phyloP scores from a whole-genome alignment of 2,888 invertebrate species.

The Rhabditoides inermis region DNA sequence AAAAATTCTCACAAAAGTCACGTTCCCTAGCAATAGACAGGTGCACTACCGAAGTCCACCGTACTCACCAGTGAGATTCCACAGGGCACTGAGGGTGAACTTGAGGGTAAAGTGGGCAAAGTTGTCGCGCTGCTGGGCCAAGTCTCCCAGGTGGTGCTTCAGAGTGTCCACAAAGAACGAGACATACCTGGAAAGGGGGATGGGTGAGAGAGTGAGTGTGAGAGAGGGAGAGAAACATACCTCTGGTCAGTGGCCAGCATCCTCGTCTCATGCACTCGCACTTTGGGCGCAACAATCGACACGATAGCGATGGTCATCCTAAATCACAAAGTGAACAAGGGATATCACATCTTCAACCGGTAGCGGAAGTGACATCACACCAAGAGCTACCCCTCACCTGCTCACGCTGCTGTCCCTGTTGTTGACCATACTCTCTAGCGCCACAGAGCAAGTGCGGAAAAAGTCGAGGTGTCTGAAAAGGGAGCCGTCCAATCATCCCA shows the following conservation, averaged over 20 bases:
- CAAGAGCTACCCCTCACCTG: constrained; percentile 15
- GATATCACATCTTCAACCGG: not conserved
- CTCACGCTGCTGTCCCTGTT: constrained; percentile 31
- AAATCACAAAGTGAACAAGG: constrained; percentile 37
- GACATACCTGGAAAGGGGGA: too few species aligned
- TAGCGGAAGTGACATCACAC: not conserved
- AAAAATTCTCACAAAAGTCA: not conserved
- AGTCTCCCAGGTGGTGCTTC: constrained; percentile 57
- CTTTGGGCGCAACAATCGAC: constrained; percentile 64
- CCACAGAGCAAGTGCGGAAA: constrained; percentile 65
- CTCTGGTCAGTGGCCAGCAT: constrained; percentile 63
- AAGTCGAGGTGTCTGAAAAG: constrained; percentile 60
- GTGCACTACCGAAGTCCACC: not conserved
- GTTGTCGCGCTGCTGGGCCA: too few species aligned
- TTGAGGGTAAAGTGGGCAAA: constrained; percentile 62
- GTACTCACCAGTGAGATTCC: constrained; percentile 66
- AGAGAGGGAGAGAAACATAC: too few species aligned
- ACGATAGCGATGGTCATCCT: constrained; percentile 74
- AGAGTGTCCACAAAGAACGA: constrained; percentile 63
- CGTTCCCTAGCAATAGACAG: not conserved
- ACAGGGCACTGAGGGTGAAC: constrained; percentile 69
- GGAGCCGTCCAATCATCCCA: too few species aligned
- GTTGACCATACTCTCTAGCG: constrained; percentile 63
- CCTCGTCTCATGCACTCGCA: constrained; percentile 66
- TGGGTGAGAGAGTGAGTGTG: too few species aligned